A percentile compares a stretch with the other conserved stretches of the same genome.
phyloP scores from a whole-genome alignment of 2,113 vertebrate genomes.

The Rafetus swinhoei region DNA sequence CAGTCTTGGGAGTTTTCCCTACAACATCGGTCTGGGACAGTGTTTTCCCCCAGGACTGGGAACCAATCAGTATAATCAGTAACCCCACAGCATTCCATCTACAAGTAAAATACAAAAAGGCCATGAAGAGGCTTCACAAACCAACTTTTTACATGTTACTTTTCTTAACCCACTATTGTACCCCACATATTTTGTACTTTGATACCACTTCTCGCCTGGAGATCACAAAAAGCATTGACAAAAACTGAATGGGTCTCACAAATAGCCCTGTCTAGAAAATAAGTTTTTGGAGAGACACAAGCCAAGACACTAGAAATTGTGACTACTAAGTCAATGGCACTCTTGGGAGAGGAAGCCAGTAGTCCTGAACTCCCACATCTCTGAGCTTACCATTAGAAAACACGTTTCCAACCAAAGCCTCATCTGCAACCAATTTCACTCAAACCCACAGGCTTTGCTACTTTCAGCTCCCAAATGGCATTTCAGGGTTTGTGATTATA shows the following conservation, averaged over 20 bases:
- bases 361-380: neutral
- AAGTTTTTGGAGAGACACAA: neutral
- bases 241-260: neutral
- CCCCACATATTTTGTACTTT: neutral
- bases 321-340: neutral
- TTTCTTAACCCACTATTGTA: neutral
- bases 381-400: neutral
- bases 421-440: neutral
- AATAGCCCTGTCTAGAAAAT: neutral
- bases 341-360: neutral
- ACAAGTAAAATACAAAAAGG: neutral
- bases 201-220: neutral
- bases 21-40: constrained; percentile 96
- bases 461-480: neutral
- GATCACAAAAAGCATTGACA: neutral
- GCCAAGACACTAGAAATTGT: neutral
- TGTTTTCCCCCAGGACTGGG: constrained; percentile 89
- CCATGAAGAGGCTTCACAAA: neutral
- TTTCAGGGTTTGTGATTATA: neutral
- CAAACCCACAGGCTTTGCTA: neutral
- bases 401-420: neutral
- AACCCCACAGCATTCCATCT: constrained; percentile 98
- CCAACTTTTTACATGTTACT: fast-evolving
- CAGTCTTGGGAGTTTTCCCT: constrained; percentile 96
- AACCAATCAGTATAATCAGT: constrained; percentile 93